Percentiles rank a stretch among this genome's conserved stretches.
Conservation (phyloP, 2,113 vertebrate genomes). For the Diglossa brunneiventris region DNA sequence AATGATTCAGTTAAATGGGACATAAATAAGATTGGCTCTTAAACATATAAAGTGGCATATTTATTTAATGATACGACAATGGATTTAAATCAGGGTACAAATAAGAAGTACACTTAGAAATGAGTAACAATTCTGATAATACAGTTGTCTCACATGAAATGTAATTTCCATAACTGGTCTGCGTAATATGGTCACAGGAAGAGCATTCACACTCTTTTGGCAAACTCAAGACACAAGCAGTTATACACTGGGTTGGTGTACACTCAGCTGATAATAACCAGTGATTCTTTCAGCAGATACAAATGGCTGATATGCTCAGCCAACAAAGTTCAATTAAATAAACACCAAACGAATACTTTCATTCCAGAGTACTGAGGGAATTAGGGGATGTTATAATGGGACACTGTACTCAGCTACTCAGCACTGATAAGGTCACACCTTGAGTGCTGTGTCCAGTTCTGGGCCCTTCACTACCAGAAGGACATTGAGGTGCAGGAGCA, state of each 20-base stretch:
- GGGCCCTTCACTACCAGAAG: not conserved
- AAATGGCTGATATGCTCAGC: not conserved
- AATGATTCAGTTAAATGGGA: not conserved
- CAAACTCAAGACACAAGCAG: not conserved
- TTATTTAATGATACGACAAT: not conserved
- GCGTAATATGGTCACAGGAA: not conserved
- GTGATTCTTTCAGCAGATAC: not conserved
- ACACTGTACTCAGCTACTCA: not conserved
- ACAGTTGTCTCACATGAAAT: not conserved
- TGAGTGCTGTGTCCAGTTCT: not conserved
- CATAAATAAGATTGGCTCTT: not conserved
- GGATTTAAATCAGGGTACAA: not conserved
- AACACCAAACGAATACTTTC: rapidly evolving
- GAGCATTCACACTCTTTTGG: not conserved
- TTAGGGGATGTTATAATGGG: not conserved
- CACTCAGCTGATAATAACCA: not conserved
- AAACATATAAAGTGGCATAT: not conserved
- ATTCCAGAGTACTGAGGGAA: not conserved
- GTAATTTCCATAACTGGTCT: not conserved
- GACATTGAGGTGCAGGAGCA: not conserved
- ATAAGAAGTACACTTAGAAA: not conserved
- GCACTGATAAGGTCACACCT: not conserved
- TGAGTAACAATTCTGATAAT: not conserved
- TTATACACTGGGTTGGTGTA: not conserved
- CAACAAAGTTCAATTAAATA: not conserved